Evolutionary conservation across 2,797 vertebrate genomes (phyloP), one percentile per base, ranked within the genome.

Genomic region (Pseudochromis fuscus): DNA sequence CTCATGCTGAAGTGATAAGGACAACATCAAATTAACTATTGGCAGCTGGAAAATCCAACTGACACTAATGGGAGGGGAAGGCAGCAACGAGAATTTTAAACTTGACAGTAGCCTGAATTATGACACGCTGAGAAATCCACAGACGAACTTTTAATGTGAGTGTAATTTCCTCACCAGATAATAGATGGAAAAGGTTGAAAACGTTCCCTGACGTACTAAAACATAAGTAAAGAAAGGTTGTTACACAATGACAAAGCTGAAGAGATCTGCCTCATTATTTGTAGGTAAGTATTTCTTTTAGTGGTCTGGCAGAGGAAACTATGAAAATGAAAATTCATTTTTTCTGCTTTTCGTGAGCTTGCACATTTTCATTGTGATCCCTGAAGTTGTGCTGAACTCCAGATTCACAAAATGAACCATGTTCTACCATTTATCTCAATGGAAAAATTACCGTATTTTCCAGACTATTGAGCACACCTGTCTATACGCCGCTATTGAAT

Each of bases 11-110:
- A 72, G 76, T 59, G 75, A 81, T 75, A 79, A 73, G 81, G 81
- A 88, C 81, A 79, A 85, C 83, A 84, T 79, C 70, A 84, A 87
- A 88, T 87, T 79, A 87, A 69, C 64, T 74, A 87, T 84, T 84
- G 85, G 79, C 83, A 88, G 71, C 75, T 79, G 67, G 79, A 87
- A 87, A 89, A 86, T 72, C 74, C 62, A 74, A 67, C 70, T 67
- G 77, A 78, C 81, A 82, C 69, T 69, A 81, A 85, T 63, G 59
- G 75, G 52, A 61, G 59, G 77, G 67, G 51, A 75, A 66, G 50
- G 59, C 33, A 8, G 60, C 24, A 45, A 72, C 66, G 45, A 40
- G n/a, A 46, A 67, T 78, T 75, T 63, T 31, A 45, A 75, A 78
- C 24, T 61, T 66, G 64, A 77, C 75, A 75, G 44, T 24, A 25